Base-by-base conservation (phyloP, 2,797 vertebrate genomes). In the Cichlasoma orientale region DNA sequence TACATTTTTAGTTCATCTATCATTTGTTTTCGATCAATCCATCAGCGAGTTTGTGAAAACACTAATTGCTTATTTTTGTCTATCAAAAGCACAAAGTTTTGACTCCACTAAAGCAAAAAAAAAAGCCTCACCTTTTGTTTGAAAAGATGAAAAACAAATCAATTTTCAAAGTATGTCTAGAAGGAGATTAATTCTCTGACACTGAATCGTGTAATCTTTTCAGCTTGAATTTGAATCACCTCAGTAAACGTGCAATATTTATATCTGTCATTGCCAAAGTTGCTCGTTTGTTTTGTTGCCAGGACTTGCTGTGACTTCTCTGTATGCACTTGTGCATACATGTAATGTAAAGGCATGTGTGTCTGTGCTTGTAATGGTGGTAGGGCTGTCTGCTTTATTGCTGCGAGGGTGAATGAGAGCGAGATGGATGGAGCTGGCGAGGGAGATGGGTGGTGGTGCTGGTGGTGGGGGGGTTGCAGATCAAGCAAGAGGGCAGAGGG, bases 401-500 rank as follows among this genome's bases (percentile, higher is more conserved):
- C 63, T 53, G 3, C 13, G 56, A n/a, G 82, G 31, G 53, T 23
- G 53, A 44, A n/a, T 53, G 38, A 47, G 14, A 72, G 29, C 33
- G 10, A 77, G 82, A 61, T 61, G 57, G 76, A 72, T 74, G 76
- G 10, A 38, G 69, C 50, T 7, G 9, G 18, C 27, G 16, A 69
- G 18, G 56, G 18, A 38, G 56, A 33, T 33, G 7, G 33, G 29
- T 29, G 29, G 29, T 29, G 29, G 29, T 29, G 29, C 3, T 29
- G 29, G 29, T 29, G 29, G 29, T 29, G 75, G 80, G 57, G 41
- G 12, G 14, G 41, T 50, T 54, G 74, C 70, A 85, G 75, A 85
- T 84, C 57, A 73, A 83, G 61, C 57, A 13, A 61, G 79, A 86
- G 88, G 86, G 74, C 87, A 86, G 82, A 86, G 88, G 82, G 58